phyloP scores from a whole-genome alignment of 2,797 vertebrate species.

The Nothura maculosa region DNA sequence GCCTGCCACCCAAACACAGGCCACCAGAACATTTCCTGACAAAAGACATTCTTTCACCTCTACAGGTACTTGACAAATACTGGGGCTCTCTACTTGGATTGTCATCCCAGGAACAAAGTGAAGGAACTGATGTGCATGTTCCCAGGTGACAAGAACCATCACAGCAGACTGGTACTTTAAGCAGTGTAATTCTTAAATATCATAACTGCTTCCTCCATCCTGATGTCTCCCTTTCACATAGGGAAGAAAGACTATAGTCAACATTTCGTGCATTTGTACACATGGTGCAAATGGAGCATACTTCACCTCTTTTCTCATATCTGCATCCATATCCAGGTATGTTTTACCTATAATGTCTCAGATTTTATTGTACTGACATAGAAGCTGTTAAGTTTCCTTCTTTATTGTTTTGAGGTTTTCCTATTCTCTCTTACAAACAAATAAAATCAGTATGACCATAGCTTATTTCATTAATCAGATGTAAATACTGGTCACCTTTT shows the following conservation, averaged over 20 bases:
- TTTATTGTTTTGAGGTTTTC: not conserved
- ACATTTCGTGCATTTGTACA: not conserved
- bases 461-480: not conserved
- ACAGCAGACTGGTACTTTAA: not conserved
- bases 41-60: not conserved
- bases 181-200: not conserved
- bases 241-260: not conserved
- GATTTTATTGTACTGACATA: not conserved
- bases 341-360: accelerated
- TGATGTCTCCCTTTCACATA: not conserved
- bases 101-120: not conserved
- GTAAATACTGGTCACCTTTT: not conserved
- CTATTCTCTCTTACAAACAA: not conserved
- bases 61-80: not conserved
- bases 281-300: not conserved
- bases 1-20: not conserved
- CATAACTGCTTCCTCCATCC: not conserved
- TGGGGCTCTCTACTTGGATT: not conserved
- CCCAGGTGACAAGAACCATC: not conserved
- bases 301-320: accelerated
- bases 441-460: not conserved
- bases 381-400: not conserved
- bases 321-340: not conserved
- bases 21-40: not conserved
- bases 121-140: not conserved